Evolutionary conservation across 2,797 vertebrate species (phyloP), one percentile per base, ranked within the genome.

Genomic region (Clarias fuscus): DNA sequence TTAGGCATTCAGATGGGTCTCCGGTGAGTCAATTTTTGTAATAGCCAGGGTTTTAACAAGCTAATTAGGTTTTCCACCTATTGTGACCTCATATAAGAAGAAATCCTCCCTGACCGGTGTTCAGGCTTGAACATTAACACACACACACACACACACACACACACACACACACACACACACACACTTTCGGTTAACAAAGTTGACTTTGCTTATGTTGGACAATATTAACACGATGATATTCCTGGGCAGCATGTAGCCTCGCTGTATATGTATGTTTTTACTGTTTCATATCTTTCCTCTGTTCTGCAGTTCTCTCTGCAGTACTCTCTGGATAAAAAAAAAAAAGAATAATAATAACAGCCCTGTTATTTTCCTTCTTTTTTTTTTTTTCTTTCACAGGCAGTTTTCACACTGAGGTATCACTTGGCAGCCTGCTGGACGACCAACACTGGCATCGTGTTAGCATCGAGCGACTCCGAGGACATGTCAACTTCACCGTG

Each of bases 361-460:
- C 5, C 37, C 59, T 43, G 43, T 48, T 18, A 2, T 71, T 17
- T 40, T 40, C 17, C n/a, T 40, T 14, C 22, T 76, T 7, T 37
- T 61, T 20, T 37, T 62, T 14, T 27, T 5, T 17, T 67, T 71
- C 11, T 40, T 30, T 83, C 88, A 22, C 89, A 96, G 95, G 93
- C 2, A 94, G 93, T 87, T 88, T 90, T 67, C 93, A 90, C 86
- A 89, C 93, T 85, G 90, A 90, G 10, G 94, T 96, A 88, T 96
- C 94, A 0, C 89, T 98, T 89, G 97, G 97, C 89, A 98, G 97
- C 91, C 93, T 99, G 89, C 93, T 99, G 84, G 97, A 99, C 24
- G 97, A 99, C 91, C 97, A 97, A 15, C 97, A 99, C 80, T 99
- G 98, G 98, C 98, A 99, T 91, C 94, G 93, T 1, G 93, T 97